phyloP scores from a whole-genome alignment of 2,113 vertebrate species.

The Takifugu bimaculatus region DNA sequence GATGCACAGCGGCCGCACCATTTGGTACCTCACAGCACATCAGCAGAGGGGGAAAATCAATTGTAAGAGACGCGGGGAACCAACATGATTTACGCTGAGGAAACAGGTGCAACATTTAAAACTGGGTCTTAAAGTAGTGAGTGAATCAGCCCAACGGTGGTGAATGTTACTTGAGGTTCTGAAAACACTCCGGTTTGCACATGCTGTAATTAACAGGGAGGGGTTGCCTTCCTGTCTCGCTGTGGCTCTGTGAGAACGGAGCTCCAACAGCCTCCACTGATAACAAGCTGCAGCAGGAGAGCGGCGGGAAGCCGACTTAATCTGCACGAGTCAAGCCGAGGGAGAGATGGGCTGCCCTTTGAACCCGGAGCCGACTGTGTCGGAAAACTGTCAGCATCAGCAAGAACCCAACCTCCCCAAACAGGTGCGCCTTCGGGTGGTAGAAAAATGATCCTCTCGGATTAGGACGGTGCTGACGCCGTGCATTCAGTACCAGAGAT shows the following conservation, averaged over 20 bases:
- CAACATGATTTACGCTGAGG: not conserved
- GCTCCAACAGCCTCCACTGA: constrained; percentile 34
- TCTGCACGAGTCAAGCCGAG: constrained; percentile 59
- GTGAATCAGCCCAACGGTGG: not conserved
- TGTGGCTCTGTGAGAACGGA: constrained; percentile 31
- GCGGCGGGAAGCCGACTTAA: constrained; percentile 52
- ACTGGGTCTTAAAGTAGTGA: constrained; percentile 2
- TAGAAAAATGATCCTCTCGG: constrained; percentile 59
- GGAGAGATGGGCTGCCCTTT: constrained; percentile 55
- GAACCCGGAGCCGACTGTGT: constrained; percentile 39
- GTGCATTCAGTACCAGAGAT: constrained; percentile 9
- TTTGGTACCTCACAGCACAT: constrained; percentile 31
- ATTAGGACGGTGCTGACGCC: constrained; percentile 53
- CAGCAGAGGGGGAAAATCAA: constrained; percentile 26
- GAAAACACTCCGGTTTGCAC: constrained; percentile 34
- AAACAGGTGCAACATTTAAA: constrained; percentile 11
- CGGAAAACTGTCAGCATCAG: constrained; percentile 56
- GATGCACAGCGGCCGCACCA: constrained; percentile 31
- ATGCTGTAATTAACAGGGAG: constrained; percentile 39
- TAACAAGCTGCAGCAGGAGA: constrained; percentile 53
- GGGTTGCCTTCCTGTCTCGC: constrained; percentile 22
- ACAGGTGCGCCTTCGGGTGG: constrained; percentile 53
- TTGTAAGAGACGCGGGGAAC: constrained; percentile 29
- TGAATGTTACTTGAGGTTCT: constrained; percentile 6
- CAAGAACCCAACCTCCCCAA: constrained; percentile 40